A percentile compares a stretch with the other conserved stretches of the same genome.
Conservation (phyloP, 1,140 invertebrate genomes). For the Notospermus geniculatus region DNA sequence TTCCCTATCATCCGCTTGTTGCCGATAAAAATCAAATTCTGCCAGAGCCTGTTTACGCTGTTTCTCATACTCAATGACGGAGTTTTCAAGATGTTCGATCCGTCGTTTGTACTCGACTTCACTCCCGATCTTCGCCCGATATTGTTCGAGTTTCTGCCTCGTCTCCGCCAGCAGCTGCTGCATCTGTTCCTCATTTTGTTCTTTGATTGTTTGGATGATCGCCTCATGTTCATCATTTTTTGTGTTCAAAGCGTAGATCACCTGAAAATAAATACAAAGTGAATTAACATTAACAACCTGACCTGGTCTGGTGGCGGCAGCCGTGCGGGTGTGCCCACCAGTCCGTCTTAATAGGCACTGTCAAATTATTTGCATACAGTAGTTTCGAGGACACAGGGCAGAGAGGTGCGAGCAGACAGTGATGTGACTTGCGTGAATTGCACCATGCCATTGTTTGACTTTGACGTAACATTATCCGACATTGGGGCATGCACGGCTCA, state of each 20-base stretch:
- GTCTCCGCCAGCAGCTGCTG: conserved; percentile 48
- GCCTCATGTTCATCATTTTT: conserved; percentile 57
- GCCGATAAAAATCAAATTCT: conserved; percentile 39
- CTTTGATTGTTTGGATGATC: conserved; percentile 42
- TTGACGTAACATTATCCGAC: no score
- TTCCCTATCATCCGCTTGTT: conserved; percentile 39
- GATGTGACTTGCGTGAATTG: no score
- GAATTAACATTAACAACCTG: neutral
- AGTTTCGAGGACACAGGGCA: no score
- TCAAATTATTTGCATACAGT: no score
- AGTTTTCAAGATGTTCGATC: conserved; percentile 29
- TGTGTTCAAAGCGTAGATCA: conserved; percentile 57
- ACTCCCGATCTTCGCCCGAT: conserved; percentile 34
- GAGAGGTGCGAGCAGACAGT: no score
- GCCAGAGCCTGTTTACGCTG: conserved; percentile 27
- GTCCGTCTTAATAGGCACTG: no score
- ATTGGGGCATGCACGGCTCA: no score
- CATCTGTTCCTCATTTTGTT: conserved; percentile 53
- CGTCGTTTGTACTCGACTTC: conserved; percentile 31
- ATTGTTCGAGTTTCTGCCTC: conserved; percentile 42
- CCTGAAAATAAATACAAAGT: conserved; percentile 34
- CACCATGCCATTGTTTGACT: no score
- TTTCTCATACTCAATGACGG: conserved; percentile 32
- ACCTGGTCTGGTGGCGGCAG: no score
- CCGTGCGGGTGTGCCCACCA: no score